Percentiles rank a stretch among this genome's conserved stretches.
phyloP scores from a whole-genome alignment of 23 tunicate genomes.

The Trididemnum nubilum region DNA sequence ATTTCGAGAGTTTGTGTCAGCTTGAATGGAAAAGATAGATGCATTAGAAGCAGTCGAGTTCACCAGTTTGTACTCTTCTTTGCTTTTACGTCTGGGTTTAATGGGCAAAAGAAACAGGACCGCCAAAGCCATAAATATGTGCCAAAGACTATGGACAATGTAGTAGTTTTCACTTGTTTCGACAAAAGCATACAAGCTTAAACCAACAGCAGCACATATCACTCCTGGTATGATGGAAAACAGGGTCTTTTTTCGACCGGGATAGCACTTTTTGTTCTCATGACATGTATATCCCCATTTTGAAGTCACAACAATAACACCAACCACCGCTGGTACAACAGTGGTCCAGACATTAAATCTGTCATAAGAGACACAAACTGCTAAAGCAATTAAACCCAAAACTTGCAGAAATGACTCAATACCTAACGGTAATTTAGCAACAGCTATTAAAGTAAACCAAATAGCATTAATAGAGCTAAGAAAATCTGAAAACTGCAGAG shows the following conservation, averaged over 20 bases:
- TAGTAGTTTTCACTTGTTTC: constrained; percentile 77
- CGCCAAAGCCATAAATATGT: constrained; percentile 74
- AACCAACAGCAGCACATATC: constrained; percentile 65
- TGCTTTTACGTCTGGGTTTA: constrained; percentile 24
- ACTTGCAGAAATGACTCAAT: constrained; percentile 69
- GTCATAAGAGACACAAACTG: constrained; percentile 67
- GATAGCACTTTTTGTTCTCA: constrained; percentile 53
- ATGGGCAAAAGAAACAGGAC: constrained; percentile 73
- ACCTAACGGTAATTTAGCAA: constrained; percentile 42
- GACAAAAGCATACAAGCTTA: constrained; percentile 74
- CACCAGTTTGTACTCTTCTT: neutral
- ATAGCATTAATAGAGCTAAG: constrained; percentile 75
- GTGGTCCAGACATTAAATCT: constrained; percentile 75
- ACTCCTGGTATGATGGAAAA: constrained; percentile 70
- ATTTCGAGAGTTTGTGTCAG: neutral
- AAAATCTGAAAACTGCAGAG: constrained; percentile 95
- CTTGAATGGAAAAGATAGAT: neutral
- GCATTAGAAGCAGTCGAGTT: neutral
- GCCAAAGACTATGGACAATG: constrained; percentile 92
- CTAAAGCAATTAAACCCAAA: constrained; percentile 61
- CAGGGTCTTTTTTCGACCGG: constrained; percentile 37
- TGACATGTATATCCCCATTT: constrained; percentile 59
- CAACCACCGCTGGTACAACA: constrained; percentile 52
- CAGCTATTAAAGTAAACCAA: constrained; percentile 80
- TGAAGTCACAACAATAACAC: constrained; percentile 39